Evolutionary conservation across 2,113 vertebrate species (phyloP), one percentile per base, ranked within the genome.

Genomic region (Pholis gunnellus): DNA sequence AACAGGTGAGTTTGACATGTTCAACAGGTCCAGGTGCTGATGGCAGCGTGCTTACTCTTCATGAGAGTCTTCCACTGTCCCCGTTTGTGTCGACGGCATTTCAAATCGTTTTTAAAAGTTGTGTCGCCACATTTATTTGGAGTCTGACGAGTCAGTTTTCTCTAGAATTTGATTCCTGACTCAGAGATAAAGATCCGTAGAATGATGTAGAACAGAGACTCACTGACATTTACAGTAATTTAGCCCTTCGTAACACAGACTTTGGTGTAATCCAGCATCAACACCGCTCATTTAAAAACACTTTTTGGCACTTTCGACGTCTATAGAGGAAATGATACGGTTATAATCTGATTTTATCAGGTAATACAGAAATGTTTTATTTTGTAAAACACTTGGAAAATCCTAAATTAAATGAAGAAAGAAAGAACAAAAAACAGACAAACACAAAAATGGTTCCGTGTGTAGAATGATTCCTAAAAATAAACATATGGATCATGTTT

Each of bases 1-100:
- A 81, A 59, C 82, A 71, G 74, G 22, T 78, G 82, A 66, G 66
- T 64, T 2, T 38, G 54, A 76, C 85, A 50, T 9, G 17, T 60
- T 66, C 65, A 75, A 64, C 70, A 60, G 56, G 38, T 48, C 44
- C 42, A 27, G 52, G 40, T 6, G 25, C 25, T 34, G 38, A 78
- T 25, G 70, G 59, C 60, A 0, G 34, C 69, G 25, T 5, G 38
- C 42, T 15, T 44, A 46, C 44, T 42, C 40, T 42, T 11, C 34
- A 27, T 11, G 2, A 50, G 1, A 50, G 48, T 18, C 7, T 50
- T 34, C 17, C 17, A 2, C 56, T 3, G 3, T 59, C 6, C 8
- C 11, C 1, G 5, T 29, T 44, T 13, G 18, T 7, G 5, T 7
- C 9, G 6, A 57, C 25, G n/a, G 3, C 6, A 15, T 50, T 15